A percentile compares a stretch with the other conserved stretches of the same genome.
Evolutionary conservation across 1,140 invertebrate genomes (phyloP).

Genomic region (Episyrphus balteatus): DNA sequence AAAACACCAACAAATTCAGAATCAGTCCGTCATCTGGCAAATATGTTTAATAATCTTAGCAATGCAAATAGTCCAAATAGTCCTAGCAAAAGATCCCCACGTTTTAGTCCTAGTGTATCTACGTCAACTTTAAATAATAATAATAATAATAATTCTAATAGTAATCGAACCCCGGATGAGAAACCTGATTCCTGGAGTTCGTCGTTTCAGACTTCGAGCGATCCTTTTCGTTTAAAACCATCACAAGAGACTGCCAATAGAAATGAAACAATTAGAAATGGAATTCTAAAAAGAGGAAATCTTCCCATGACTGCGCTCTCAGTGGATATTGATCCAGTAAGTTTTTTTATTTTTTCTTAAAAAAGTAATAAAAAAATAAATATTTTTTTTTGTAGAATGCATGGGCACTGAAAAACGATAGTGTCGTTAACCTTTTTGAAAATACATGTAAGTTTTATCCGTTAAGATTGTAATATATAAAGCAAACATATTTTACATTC

Average conservation of each 20-base stretch:
- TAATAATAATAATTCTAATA: constrained; percentile 9
- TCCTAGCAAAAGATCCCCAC: no score
- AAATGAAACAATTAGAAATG: constrained; percentile 27
- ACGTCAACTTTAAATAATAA: no score
- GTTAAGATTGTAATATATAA: no score
- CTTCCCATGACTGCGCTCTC: constrained; percentile 16
- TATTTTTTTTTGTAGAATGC: constrained; percentile 40
- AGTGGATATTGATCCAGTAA: constrained; percentile 55
- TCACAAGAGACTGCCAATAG: constrained; percentile 23
- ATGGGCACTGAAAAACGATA: constrained; percentile 45
- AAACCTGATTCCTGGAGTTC: constrained; percentile 11
- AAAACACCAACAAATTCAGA: no score
- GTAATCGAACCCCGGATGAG: constrained; percentile 28
- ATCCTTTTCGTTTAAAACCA: constrained; percentile 20
- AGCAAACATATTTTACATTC: no score
- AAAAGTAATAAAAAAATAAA: no score
- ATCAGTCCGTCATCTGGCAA: no score
- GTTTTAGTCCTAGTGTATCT: no score
- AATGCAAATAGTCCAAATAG: no score
- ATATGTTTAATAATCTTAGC: no score
- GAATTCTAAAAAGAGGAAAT: constrained; percentile 18
- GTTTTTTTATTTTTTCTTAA: constrained; percentile 21
- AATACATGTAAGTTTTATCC: constrained; percentile 1
- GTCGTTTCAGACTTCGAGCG: neutral
- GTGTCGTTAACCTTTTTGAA: constrained; percentile 4